Evolutionary conservation across 2,113 vertebrate genomes (phyloP).

Genomic region (Cyanoderma ruficeps): DNA sequence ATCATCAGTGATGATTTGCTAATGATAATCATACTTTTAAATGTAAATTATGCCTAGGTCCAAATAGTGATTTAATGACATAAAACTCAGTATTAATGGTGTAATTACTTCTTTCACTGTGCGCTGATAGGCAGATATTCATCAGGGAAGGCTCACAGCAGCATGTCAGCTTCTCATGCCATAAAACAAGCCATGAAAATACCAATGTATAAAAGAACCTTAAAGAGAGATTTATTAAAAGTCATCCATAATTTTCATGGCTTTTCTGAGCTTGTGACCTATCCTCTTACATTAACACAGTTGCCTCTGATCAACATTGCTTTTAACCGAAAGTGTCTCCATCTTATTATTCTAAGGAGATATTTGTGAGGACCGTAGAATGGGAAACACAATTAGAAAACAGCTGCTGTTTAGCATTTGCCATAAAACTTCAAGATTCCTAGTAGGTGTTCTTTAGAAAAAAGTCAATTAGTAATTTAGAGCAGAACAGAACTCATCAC

Average conservation of each 20-base stretch:
- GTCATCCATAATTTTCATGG: neutral
- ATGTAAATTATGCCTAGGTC: neutral
- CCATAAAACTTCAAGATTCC: slow-evolving; percentile 39
- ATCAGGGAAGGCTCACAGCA: neutral
- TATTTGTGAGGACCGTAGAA: neutral
- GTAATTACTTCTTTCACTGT: neutral
- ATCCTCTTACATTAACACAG: neutral
- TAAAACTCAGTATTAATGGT: neutral
- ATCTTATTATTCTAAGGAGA: slow-evolving; percentile 10
- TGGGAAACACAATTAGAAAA: slow-evolving; percentile 38
- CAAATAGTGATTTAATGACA: neutral
- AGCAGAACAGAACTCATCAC: slow-evolving; percentile 33
- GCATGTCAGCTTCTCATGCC: neutral
- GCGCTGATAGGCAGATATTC: neutral
- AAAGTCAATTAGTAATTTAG: slow-evolving; percentile 55
- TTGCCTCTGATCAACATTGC: neutral
- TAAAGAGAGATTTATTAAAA: neutral
- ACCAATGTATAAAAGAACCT: neutral
- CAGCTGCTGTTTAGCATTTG: slow-evolving; percentile 33
- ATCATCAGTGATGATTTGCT: neutral
- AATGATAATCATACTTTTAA: neutral
- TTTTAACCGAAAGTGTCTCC: slow-evolving; percentile 14
- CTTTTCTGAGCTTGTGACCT: neutral
- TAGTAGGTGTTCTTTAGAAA: slow-evolving; percentile 40
- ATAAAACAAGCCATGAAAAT: neutral